Evolutionary conservation across 2,888 invertebrate species (phyloP), one percentile per base, ranked within the genome.

Genomic region (Ornithoptera priamus): DNA sequence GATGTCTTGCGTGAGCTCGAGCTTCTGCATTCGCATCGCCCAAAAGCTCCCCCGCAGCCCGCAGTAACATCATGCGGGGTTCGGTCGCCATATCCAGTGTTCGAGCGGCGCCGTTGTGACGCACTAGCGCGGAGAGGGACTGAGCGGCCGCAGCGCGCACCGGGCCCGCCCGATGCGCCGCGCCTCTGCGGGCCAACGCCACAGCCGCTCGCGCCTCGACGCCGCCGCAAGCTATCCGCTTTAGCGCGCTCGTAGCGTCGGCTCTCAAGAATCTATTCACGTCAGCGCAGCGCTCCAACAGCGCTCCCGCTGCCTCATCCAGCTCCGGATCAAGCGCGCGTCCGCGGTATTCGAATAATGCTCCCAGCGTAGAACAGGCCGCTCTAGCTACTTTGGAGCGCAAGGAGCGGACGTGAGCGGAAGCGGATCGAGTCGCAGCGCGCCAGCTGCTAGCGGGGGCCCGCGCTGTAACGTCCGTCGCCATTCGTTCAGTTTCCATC

Each of bases 261-360:
- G 96, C 96, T 30, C 98, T 94, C 65, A 99, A 94, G 84, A 99
- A 99, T 77, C 96, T 95, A 88, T 98, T 99, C 10, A 98, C 98
- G 81, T 99, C 99, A 0, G 98, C 98, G 65, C 97, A 96, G 72
- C 98, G 95, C 76, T 97, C 96, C 46, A 99, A 93, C 70, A 99
- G 89, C 15, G 97, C 95, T 30, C 94, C 94, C 0, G 96, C 96
- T 65, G 98, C 93, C 81, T 97, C 97, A 80, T 99, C 99, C 67
- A 98, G 91, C 87, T 99, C 98, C 90, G 97, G 89, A 59, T 94
- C 94, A 3, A 94, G 80, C 7, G 83, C 86, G 12, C 93, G 93
- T 2, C 93, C 93, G 71, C 95, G 94, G 5, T 94, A 88, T 42
- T 92, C 90, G 83, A 97, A 99, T 75, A 99, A 87, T 72, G 97